Percentiles rank a stretch among this genome's conserved stretches.
These are phyloP conservation scores for Eriosoma lanigerum DNA, from an alignment of 1,140 invertebrate genomes.

Conservation along the genomic window DNA sequence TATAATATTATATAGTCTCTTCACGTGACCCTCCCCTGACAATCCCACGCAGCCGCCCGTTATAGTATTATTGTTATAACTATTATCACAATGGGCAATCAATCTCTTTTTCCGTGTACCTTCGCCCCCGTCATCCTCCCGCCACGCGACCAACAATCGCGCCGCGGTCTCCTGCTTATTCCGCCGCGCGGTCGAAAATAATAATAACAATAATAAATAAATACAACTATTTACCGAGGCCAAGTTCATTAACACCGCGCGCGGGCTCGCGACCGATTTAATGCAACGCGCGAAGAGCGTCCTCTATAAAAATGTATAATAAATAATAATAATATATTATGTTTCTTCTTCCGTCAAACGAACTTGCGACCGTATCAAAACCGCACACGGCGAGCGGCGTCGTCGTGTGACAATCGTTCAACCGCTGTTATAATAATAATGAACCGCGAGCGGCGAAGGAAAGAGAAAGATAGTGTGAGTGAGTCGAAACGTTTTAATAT, in stretches of 20 bases:
- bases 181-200: conserved; percentile 9
- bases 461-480: too few relatives aligned
- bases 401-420: conserved; percentile 33
- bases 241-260: conserved; percentile 46
- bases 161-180: background rate
- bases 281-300: too few relatives aligned
- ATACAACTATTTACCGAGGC: background rate
- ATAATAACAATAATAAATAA: background rate
- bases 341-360: conserved; percentile 7
- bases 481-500: too few relatives aligned
- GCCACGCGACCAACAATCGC: too few relatives aligned
- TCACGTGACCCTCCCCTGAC: conserved; percentile 42
- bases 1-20: background rate
- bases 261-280: conserved; percentile 14
- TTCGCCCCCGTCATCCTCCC: background rate
- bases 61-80: conserved; percentile 18
- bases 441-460: background rate
- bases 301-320: background rate
- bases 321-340: background rate
- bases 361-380: conserved; percentile 14
- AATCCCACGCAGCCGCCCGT: conserved; percentile 40
- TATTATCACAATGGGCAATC: conserved; percentile 51
- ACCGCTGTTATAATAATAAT: conserved; percentile 9
- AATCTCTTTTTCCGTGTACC: conserved; percentile 41
- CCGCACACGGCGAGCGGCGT: background rate